Evolutionary conservation across 2,888 invertebrate species (phyloP).

Genomic region (Meteorus cinctellus): DNA sequence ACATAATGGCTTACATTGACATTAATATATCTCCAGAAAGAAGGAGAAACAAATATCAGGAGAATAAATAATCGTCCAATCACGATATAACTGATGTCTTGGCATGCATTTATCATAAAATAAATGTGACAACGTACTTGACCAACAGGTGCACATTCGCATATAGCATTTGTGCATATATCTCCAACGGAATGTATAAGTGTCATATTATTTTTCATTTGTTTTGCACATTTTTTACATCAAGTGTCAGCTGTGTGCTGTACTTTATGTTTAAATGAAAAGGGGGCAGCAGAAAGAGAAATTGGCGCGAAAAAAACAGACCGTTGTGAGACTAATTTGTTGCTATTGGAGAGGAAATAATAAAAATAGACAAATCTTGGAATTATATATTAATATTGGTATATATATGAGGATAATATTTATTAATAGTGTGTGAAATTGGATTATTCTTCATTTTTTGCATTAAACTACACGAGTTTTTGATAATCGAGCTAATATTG

Average conservation of each 20-base stretch:
- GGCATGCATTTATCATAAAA: not conserved
- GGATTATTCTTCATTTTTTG: too few species aligned
- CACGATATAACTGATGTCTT: not conserved
- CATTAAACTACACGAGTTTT: too few species aligned
- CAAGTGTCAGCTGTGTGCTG: too few species aligned
- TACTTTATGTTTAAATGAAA: not conserved
- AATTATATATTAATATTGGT: too few species aligned
- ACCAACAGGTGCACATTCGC: not conserved
- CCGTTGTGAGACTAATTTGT: not conserved
- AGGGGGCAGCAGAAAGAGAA: not conserved
- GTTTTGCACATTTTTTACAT: not conserved
- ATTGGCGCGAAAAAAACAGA: not conserved
- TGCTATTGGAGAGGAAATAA: not conserved
- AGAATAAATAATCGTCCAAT: not conserved
- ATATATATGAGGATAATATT: too few species aligned
- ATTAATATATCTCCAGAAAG: not conserved
- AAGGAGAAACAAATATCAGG: conserved; percentile 7
- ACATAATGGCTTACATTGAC: not conserved
- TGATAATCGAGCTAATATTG: too few species aligned
- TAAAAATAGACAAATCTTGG: not conserved
- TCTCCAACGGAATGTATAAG: too few species aligned
- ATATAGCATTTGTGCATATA: not conserved
- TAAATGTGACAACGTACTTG: not conserved
- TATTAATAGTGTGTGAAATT: too few species aligned
- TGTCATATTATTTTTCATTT: not conserved